phyloP scores from a whole-genome alignment of 2,113 vertebrate genomes.

The Gymnorhina tibicen region DNA sequence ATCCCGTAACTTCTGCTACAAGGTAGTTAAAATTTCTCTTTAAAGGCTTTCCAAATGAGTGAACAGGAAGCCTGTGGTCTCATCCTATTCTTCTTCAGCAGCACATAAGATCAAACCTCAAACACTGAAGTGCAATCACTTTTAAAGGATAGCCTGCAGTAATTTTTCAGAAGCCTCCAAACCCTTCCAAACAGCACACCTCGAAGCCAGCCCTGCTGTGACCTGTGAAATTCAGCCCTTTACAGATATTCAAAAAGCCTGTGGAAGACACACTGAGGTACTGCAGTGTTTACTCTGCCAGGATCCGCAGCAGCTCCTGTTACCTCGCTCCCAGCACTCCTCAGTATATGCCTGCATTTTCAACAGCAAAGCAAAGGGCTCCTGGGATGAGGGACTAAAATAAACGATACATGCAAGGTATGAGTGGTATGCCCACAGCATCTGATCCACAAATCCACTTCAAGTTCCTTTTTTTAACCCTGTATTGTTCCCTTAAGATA shows the following conservation, averaged over 20 bases:
- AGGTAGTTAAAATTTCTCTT: not conserved
- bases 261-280: not conserved
- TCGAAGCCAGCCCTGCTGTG: not conserved
- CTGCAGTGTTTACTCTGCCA: not conserved
- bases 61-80: not conserved
- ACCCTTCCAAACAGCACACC: not conserved
- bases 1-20: not conserved
- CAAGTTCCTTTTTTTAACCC: not conserved
- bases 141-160: not conserved
- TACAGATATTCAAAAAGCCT: not conserved
- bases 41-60: not conserved
- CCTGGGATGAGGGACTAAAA: not conserved
- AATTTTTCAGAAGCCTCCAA: not conserved
- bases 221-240: not conserved
- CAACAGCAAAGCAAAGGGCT: not conserved
- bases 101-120: not conserved
- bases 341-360: not conserved
- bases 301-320: not conserved
- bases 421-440: not conserved
- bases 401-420: not conserved
- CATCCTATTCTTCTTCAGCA: not conserved
- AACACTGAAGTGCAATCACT: not conserved
- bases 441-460: not conserved
- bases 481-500: not conserved
- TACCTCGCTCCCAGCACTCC: not conserved